phyloP scores from a whole-genome alignment of 1,140 invertebrate genomes.

The Drosophila varians region DNA sequence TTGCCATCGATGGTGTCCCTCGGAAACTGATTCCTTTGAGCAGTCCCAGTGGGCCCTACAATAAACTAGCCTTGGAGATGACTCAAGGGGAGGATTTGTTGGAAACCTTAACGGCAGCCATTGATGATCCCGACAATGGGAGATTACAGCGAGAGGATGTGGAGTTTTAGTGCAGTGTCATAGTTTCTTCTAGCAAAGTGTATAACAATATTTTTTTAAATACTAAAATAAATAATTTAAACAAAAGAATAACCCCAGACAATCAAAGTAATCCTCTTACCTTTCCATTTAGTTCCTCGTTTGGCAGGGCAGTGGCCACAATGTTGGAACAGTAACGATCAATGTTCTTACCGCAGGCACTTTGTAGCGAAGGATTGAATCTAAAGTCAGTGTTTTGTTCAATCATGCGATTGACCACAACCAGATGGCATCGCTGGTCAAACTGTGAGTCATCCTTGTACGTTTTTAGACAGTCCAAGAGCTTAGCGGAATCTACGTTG shows the following conservation, averaged over 20 bases:
- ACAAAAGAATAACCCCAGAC: too few relatives aligned
- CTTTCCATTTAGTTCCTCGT: constrained; percentile 87
- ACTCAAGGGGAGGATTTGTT: constrained; percentile 51
- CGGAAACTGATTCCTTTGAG: constrained; percentile 33
- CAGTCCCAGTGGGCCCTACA: constrained; percentile 71
- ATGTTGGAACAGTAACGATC: constrained; percentile 87
- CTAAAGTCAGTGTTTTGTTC: constrained; percentile 96
- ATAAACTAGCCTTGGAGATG: constrained; percentile 54
- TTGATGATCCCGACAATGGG: constrained; percentile 70
- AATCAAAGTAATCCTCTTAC: constrained; percentile 50
- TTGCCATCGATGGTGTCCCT: constrained; percentile 72
- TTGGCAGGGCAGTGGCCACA: constrained; percentile 82
- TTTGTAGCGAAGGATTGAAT: constrained; percentile 92
- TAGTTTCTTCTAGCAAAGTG: background rate
- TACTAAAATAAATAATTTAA: background rate
- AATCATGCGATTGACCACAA: constrained; percentile 95
- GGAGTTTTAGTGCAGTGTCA: constrained; percentile 38
- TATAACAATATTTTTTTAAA: background rate
- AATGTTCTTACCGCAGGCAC: constrained; percentile 90
- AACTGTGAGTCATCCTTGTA: constrained; percentile 92
- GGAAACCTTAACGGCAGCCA: constrained; percentile 57
- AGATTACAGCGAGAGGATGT: constrained; percentile 43
- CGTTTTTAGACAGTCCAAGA: constrained; percentile 89
- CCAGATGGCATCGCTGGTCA: constrained; percentile 92
- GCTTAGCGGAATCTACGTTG: constrained; percentile 87